These are phyloP conservation scores for Geothlypis trichas DNA, from an alignment of 2,113 vertebrate genomes.

Conservation along the genomic window DNA sequence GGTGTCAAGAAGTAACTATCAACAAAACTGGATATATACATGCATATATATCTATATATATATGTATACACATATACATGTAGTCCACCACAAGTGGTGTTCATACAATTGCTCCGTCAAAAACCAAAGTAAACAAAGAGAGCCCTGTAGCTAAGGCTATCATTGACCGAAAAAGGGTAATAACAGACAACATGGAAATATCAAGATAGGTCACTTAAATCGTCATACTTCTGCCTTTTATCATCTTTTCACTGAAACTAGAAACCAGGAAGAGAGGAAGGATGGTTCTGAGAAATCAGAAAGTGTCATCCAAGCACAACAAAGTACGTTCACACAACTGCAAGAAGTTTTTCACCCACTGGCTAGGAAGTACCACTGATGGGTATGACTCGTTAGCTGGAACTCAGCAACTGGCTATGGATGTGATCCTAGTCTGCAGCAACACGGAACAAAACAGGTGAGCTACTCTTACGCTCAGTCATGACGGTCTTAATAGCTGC, in stretches of 20 bases:
- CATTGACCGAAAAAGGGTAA: background rate
- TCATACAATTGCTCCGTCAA: background rate
- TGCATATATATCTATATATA: too few relatives aligned
- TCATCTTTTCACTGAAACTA: background rate
- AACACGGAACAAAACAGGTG: background rate
- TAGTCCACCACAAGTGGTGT: background rate
- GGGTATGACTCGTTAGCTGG: background rate
- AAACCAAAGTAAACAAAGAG: background rate
- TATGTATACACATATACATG: too few relatives aligned
- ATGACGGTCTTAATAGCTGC: background rate
- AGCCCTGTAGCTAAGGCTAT: background rate
- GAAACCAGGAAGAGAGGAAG: background rate
- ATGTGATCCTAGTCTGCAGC: fast-evolving
- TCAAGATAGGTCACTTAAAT: background rate
- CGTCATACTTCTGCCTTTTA: background rate
- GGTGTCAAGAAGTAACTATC: background rate
- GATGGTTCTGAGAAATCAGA: background rate
- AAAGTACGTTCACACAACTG: background rate
- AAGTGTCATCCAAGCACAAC: background rate
- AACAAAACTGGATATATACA: background rate
- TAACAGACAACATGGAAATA: background rate
- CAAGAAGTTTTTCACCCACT: background rate
- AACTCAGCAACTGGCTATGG: background rate
- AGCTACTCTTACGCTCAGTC: background rate
- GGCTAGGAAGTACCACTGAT: background rate